phyloP scores from a whole-genome alignment of 1,140 invertebrate species.

The Procambarus virginalis region DNA sequence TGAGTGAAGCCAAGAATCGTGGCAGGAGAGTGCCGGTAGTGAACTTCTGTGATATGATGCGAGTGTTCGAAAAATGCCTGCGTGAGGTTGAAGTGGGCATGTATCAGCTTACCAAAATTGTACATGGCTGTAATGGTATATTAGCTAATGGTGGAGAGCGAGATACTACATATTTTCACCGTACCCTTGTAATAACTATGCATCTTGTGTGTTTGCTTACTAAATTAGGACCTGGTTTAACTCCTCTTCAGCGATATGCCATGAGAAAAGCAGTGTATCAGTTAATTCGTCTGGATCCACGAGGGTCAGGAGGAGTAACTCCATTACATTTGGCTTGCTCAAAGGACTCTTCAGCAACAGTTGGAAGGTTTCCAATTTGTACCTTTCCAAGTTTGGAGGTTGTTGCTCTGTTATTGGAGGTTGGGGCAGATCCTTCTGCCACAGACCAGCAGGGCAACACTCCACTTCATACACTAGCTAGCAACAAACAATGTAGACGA shows the following conservation, averaged over 20 bases:
- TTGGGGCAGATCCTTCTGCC: constrained; percentile 87
- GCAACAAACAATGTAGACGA: constrained; percentile 77
- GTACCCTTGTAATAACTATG: constrained; percentile 89
- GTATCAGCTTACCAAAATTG: constrained; percentile 68
- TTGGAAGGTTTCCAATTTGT: constrained; percentile 83
- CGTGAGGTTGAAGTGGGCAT: constrained; percentile 71
- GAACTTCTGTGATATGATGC: constrained; percentile 85
- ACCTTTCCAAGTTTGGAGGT: constrained; percentile 85
- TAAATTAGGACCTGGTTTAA: constrained; percentile 74
- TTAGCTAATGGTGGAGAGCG: constrained; percentile 78
- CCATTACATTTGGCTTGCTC: constrained; percentile 89
- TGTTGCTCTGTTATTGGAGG: constrained; percentile 84
- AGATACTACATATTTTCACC: constrained; percentile 85
- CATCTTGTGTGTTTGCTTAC: constrained; percentile 86
- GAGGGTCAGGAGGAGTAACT: constrained; percentile 82
- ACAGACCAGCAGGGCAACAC: constrained; percentile 86
- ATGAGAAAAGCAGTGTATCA: constrained; percentile 76
- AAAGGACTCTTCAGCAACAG: constrained; percentile 75
- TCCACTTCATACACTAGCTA: constrained; percentile 85
- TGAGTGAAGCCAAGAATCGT: constrained; percentile 77
- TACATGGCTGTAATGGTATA: constrained; percentile 72
- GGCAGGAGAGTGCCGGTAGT: constrained; percentile 78
- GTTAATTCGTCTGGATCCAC: constrained; percentile 85
- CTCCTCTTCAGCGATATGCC: constrained; percentile 66
- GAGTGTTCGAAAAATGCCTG: constrained; percentile 72